Conservation (phyloP, 2,888 invertebrate genomes). For the Herminia tarsipennalis region DNA sequence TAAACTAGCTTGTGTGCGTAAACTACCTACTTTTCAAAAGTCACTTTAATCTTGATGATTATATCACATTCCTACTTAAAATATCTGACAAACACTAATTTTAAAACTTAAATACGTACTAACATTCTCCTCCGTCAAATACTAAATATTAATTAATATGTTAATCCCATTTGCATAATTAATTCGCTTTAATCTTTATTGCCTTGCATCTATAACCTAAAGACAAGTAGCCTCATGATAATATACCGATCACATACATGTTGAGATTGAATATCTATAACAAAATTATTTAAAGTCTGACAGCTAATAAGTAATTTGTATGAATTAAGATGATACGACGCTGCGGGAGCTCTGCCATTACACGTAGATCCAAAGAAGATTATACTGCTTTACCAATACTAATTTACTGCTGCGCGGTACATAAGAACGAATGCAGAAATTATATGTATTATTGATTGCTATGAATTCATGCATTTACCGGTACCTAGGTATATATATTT, state of each 20-base stretch:
- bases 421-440: not conserved
- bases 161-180: not conserved
- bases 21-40: no score
- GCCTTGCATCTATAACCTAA: constrained; percentile 14
- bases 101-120: no score
- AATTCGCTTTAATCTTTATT: constrained; percentile 11
- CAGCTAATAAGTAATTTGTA: constrained; percentile 26
- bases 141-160: no score
- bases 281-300: constrained; percentile 14
- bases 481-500: no score
- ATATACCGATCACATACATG: constrained; percentile 11
- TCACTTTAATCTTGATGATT: no score
- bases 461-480: no score
- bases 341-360: constrained; percentile 23
- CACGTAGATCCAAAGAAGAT: constrained; percentile 19
- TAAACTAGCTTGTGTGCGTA: no score
- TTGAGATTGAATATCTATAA: constrained; percentile 18
- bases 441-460: no score
- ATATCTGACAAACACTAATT: no score
- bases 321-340: constrained; percentile 19
- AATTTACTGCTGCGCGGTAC: constrained; percentile 8
- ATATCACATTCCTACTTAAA: no score
- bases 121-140: no score
- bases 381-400: constrained; percentile 20
- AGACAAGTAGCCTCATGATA: constrained; percentile 23